Conservation (phyloP, 1,140 invertebrate species). For the Tribolium castaneum region DNA sequence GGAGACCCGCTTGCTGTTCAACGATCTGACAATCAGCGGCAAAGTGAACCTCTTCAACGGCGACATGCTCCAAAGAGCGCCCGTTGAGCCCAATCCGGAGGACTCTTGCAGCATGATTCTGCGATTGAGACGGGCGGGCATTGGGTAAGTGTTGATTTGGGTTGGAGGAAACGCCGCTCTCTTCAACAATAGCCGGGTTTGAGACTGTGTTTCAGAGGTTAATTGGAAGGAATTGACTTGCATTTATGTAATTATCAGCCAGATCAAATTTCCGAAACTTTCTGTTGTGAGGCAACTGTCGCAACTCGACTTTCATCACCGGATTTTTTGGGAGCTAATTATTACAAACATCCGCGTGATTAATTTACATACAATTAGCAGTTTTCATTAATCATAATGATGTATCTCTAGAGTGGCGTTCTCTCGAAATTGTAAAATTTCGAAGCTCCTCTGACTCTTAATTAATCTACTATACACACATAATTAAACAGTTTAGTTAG, state of each 20-base stretch:
- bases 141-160: slow-evolving; percentile 68
- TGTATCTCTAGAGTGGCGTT: slow-evolving; percentile 4
- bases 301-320: slow-evolving; percentile 19
- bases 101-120: slow-evolving; percentile 82
- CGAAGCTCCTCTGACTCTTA: not conserved
- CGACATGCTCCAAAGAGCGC: slow-evolving; percentile 63
- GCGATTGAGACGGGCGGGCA: slow-evolving; percentile 78
- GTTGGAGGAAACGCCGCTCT: slow-evolving; percentile 9
- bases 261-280: slow-evolving; percentile 25
- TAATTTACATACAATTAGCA: slow-evolving; percentile 30
- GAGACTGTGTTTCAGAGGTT: slow-evolving; percentile 3
- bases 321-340: slow-evolving; percentile 19
- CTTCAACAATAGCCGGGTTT: not conserved
- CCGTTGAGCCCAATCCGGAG: slow-evolving; percentile 59
- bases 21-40: slow-evolving; percentile 81
- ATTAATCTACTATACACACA: not conserved
- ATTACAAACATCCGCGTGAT: slow-evolving; percentile 17
- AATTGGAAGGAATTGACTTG: slow-evolving; percentile 25
- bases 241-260: slow-evolving; percentile 28
- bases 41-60: slow-evolving; percentile 73
- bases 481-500: too few species aligned
- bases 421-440: slow-evolving; percentile 13
- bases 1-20: slow-evolving; percentile 79
- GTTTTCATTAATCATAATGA: slow-evolving; percentile 30
- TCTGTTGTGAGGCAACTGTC: slow-evolving; percentile 18